Conservation (phyloP, 1,140 invertebrate genomes). For the Varroa destructor region DNA sequence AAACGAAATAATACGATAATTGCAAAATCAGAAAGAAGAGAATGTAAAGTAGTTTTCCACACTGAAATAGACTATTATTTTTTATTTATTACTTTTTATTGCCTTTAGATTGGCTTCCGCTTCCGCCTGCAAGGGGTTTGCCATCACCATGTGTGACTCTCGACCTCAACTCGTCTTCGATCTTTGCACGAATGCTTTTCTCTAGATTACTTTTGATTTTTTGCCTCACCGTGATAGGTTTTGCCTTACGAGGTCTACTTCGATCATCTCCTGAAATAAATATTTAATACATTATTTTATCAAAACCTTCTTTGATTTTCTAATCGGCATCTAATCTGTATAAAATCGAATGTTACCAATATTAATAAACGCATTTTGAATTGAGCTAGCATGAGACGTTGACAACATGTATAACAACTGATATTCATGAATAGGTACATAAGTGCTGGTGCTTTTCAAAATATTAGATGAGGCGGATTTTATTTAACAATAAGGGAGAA, state of each 20-base stretch:
- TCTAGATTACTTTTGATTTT: slow-evolving; percentile 15
- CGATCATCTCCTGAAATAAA: slow-evolving; percentile 11
- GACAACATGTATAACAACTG: background rate
- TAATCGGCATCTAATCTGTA: background rate
- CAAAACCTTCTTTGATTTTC: background rate
- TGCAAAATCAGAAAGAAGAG: no score
- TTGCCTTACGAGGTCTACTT: slow-evolving; percentile 13
- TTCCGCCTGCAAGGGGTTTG: background rate
- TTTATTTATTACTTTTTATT: slow-evolving; percentile 20
- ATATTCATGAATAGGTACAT: background rate
- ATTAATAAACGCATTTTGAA: background rate
- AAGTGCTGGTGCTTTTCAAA: background rate
- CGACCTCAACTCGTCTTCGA: slow-evolving; percentile 3
- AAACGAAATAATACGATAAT: no score
- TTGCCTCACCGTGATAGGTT: slow-evolving; percentile 5
- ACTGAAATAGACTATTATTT: background rate
- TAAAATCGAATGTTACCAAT: background rate
- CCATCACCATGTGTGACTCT: slow-evolving; percentile 14
- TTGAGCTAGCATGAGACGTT: background rate
- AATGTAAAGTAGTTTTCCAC: no score
- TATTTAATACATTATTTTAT: background rate
- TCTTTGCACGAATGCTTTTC: slow-evolving; percentile 11
- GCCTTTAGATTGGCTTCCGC: background rate
- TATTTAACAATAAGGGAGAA: no score
- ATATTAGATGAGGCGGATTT: no score